phyloP scores from a whole-genome alignment of 2,888 invertebrate genomes.

The Cantharis flavilabris region DNA sequence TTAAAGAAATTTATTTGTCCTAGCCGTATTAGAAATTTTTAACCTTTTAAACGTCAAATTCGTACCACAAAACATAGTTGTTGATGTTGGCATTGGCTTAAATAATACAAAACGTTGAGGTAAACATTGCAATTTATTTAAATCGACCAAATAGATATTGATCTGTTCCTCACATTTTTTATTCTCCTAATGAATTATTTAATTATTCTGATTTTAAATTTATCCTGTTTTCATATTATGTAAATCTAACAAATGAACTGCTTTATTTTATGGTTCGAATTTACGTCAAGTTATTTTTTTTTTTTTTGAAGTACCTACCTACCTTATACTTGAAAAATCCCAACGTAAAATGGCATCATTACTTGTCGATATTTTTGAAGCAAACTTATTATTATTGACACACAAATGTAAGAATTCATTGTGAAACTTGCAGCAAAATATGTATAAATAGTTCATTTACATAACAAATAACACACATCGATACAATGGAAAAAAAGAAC shows the following conservation, averaged over 20 bases:
- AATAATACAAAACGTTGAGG: not conserved
- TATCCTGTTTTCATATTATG: not conserved
- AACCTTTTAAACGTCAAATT: not conserved
- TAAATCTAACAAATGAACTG: not conserved
- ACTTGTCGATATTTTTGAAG: not conserved
- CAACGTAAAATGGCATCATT: slow-evolving; percentile 8
- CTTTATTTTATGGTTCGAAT: not conserved
- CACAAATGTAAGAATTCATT: slow-evolving; percentile 17
- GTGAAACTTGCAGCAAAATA: slow-evolving; percentile 25
- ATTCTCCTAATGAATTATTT: not conserved
- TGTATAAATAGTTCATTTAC: slow-evolving; percentile 25
- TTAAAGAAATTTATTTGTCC: not conserved
- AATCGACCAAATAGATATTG: not conserved
- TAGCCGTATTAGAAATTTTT: not conserved
- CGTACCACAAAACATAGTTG: not conserved
- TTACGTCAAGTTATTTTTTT: not conserved
- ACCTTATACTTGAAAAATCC: not conserved
- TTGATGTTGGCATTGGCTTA: not conserved
- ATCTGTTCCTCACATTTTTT: not conserved
- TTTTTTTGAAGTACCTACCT: not conserved
- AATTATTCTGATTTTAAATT: not conserved
- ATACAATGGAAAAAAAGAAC: slow-evolving; percentile 27
- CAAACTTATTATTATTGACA: slow-evolving; percentile 6
- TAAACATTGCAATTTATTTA: not conserved
- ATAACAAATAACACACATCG: slow-evolving; percentile 27